phyloP scores from a whole-genome alignment of 2,113 vertebrate genomes.

The Halichoerus grypus region DNA sequence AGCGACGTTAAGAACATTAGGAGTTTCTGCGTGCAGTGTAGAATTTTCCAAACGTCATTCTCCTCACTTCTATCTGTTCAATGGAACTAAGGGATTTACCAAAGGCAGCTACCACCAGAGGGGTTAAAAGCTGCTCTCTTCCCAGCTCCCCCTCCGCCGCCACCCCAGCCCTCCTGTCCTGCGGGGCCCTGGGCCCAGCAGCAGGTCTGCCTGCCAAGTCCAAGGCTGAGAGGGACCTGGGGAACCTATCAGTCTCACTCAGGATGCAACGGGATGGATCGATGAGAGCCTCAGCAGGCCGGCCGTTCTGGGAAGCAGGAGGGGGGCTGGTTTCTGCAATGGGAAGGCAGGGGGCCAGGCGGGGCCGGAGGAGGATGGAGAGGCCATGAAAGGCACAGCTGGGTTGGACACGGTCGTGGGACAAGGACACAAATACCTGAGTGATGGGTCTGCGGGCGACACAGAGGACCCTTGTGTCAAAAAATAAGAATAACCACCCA shows the following conservation, averaged over 20 bases:
- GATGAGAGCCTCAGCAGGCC: not conserved
- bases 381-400: not conserved
- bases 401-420: not conserved
- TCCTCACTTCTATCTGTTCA: not conserved
- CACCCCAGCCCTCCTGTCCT: not conserved
- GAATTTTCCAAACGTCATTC: not conserved
- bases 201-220: not conserved
- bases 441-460: not conserved
- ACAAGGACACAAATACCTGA: not conserved
- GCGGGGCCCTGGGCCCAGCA: not conserved
- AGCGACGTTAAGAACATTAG: not conserved
- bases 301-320: not conserved
- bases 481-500: not conserved
- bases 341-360: not conserved
- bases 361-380: fast-evolving
- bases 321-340: not conserved
- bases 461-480: not conserved
- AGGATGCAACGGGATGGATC: not conserved
- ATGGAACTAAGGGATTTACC: not conserved
- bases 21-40: not conserved
- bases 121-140: slow-evolving; percentile 43
- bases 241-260: slow-evolving; percentile 45
- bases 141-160: not conserved
- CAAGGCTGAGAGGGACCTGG: not conserved
- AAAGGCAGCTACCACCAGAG: not conserved